These are phyloP conservation scores for Athrips mouffetella DNA, from an alignment of 2,888 invertebrate genomes.

Conservation along the genomic window DNA sequence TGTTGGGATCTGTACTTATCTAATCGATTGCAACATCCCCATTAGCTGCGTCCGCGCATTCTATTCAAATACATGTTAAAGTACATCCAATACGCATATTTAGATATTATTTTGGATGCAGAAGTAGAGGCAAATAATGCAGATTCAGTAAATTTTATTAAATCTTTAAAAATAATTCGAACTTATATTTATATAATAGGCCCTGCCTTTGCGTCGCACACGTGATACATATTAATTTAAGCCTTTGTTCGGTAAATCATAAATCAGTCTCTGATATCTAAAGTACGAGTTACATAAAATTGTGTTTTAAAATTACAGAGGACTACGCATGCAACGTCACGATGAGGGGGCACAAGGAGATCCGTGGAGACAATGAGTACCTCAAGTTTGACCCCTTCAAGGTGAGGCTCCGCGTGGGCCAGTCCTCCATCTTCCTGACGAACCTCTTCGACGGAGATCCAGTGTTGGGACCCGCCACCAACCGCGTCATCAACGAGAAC, in stretches of 20 bases:
- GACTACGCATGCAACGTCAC: constrained; percentile 82
- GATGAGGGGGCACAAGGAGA: constrained; percentile 79
- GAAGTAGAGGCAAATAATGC: too few relatives aligned
- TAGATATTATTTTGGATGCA: too few relatives aligned
- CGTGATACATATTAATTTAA: too few relatives aligned
- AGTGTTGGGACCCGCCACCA: constrained; percentile 81
- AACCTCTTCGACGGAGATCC: constrained; percentile 84
- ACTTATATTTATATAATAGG: too few relatives aligned
- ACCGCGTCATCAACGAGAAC: constrained; percentile 83
- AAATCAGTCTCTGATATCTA: too few relatives aligned
- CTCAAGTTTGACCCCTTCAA: constrained; percentile 81
- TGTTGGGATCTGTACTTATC: constrained; percentile 24
- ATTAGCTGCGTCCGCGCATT: neutral
- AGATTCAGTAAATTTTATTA: too few relatives aligned
- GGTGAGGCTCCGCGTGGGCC: constrained; percentile 78
- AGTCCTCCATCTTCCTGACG: constrained; percentile 79
- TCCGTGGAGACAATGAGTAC: constrained; percentile 77
- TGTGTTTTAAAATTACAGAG: constrained; percentile 62
- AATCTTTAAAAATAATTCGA: too few relatives aligned
- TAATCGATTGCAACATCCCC: constrained; percentile 24
- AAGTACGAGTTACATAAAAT: too few relatives aligned
- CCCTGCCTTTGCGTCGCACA: too few relatives aligned
- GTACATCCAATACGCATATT: too few relatives aligned
- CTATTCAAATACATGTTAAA: too few relatives aligned
- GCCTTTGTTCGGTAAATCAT: too few relatives aligned